Conservation (phyloP, 2,113 vertebrate genomes). For the Diadophis punctatus region DNA sequence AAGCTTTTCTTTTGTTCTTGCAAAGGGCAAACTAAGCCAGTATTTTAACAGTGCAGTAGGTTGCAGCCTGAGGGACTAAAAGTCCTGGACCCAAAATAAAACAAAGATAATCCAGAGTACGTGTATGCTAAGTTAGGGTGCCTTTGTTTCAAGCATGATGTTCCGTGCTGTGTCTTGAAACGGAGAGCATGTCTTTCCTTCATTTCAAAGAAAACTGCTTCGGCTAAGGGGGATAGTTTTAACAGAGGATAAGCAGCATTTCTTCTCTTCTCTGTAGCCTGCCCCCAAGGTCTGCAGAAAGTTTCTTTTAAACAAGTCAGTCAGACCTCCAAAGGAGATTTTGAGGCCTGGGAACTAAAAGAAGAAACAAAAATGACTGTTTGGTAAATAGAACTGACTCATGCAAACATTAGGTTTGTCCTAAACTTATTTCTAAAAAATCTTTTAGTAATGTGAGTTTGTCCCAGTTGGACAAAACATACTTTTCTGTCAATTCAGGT, state of each 20-base stretch:
- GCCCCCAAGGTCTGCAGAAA: not conserved
- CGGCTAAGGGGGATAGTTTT: not conserved
- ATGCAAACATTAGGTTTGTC: not conserved
- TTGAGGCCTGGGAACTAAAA: not conserved
- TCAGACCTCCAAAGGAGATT: not conserved
- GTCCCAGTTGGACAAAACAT: not conserved
- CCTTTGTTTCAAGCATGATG: not conserved
- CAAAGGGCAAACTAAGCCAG: not conserved
- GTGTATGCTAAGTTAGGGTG: not conserved
- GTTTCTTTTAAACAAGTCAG: not conserved
- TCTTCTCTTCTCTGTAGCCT: not conserved
- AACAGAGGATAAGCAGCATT: not conserved
- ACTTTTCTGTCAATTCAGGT: not conserved
- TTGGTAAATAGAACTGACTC: not conserved
- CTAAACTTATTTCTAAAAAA: not conserved
- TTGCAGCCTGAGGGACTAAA: not conserved
- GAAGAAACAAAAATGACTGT: not conserved
- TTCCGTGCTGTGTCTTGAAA: not conserved
- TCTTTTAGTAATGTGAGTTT: not conserved
- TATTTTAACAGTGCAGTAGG: not conserved
- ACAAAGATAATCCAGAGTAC: not conserved
- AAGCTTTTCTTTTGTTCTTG: not conserved
- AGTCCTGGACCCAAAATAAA: not conserved
- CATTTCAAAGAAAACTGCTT: not conserved
- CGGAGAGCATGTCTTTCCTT: not conserved